phyloP scores from a whole-genome alignment of 92 coral and sea anemone genomes.

The Ricordea florida region DNA sequence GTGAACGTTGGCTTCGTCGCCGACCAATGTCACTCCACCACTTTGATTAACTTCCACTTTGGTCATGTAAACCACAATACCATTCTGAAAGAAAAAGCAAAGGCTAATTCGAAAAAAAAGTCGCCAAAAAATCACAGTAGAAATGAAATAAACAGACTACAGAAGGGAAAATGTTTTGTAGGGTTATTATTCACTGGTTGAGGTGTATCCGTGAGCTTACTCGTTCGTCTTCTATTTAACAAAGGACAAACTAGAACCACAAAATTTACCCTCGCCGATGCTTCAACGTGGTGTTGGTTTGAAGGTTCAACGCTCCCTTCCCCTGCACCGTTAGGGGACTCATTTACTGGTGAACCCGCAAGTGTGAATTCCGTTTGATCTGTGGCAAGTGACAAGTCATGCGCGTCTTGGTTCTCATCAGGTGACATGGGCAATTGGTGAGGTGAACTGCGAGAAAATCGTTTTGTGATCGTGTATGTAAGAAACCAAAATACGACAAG shows the following conservation, averaged over 20 bases:
- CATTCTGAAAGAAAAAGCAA: not conserved
- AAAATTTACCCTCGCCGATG: too few species aligned
- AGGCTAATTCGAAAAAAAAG: not conserved
- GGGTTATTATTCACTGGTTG: not conserved
- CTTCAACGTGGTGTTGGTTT: too few species aligned
- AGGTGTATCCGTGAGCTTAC: not conserved
- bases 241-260: too few species aligned
- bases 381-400: not conserved
- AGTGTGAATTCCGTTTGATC: constrained; percentile 1
- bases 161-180: too few species aligned
- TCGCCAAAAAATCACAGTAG: not conserved
- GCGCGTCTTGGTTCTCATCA: not conserved
- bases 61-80: not conserved
- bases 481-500: not conserved
- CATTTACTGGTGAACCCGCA: not conserved
- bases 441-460: not conserved
- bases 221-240: not conserved
- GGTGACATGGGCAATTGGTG: not conserved
- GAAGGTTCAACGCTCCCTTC: not conserved
- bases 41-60: not conserved
- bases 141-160: not conserved
- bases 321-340: not conserved
- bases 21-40: not conserved
- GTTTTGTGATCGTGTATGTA: not conserved
- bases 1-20: not conserved